phyloP scores from a whole-genome alignment of 2,113 vertebrate genomes.

The Corvus moneduloides region DNA sequence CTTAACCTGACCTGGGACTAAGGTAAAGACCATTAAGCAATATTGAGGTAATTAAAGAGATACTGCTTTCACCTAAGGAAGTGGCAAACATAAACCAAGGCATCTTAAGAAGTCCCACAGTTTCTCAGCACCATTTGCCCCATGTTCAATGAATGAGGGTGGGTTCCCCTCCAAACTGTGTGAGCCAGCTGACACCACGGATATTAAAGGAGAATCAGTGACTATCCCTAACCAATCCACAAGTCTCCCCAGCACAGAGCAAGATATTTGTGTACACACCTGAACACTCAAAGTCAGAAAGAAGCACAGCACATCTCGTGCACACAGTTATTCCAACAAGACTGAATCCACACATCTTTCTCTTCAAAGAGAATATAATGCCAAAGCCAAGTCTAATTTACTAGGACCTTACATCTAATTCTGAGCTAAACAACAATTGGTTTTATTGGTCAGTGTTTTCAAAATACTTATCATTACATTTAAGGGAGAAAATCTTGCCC shows the following conservation, averaged over 20 bases:
- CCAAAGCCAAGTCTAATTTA: not conserved
- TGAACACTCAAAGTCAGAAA: not conserved
- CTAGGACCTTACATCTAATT: not conserved
- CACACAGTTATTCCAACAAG: not conserved
- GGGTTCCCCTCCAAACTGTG: not conserved
- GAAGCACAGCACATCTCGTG: not conserved
- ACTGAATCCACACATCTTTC: not conserved
- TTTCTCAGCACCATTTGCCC: not conserved
- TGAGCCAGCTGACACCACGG: not conserved
- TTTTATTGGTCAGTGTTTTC: not conserved
- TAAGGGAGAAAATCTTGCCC: not conserved
- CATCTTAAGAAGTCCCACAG: not conserved
- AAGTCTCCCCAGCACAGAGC: not conserved
- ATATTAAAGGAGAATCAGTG: not conserved
- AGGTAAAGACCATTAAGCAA: not conserved
- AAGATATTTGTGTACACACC: not conserved
- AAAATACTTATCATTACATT: not conserved
- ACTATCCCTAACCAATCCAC: not conserved
- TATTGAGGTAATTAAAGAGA: not conserved
- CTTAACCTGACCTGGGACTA: not conserved
- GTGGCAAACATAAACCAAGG: not conserved
- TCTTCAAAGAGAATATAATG: not conserved
- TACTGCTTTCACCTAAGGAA: not conserved
- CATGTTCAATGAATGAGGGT: not conserved
- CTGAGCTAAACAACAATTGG: not conserved